A percentile compares a stretch with the other conserved stretches of the same genome.
These are phyloP conservation scores for Drosophila ficusphila DNA, from an alignment of 1,140 invertebrate genomes.

Conservation along the genomic window DNA sequence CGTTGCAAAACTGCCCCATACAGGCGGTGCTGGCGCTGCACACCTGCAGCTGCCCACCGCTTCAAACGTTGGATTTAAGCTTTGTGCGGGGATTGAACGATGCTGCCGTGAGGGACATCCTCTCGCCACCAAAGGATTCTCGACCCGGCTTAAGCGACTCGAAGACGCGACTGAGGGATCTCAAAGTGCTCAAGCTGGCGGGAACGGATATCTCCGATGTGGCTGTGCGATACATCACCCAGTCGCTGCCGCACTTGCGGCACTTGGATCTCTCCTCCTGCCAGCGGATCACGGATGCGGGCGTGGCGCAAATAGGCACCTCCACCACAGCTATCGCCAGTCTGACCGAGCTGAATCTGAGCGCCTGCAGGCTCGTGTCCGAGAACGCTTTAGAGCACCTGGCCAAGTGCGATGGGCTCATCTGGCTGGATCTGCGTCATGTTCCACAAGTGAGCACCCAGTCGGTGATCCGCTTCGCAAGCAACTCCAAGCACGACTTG, in stretches of 20 bases:
- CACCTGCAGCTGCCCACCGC: constrained; percentile 92
- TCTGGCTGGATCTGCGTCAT: constrained; percentile 90
- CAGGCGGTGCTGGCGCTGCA: constrained; percentile 92
- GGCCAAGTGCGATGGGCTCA: constrained; percentile 86
- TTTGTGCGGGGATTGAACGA: constrained; percentile 93
- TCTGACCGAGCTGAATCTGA: constrained; percentile 89
- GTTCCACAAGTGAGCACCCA: constrained; percentile 91
- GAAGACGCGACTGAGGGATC: constrained; percentile 90
- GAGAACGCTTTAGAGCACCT: constrained; percentile 92
- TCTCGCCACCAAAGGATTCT: constrained; percentile 93
- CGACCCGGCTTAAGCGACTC: constrained; percentile 92
- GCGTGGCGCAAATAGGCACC: constrained; percentile 92
- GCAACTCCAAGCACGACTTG: constrained; percentile 89
- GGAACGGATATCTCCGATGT: constrained; percentile 96
- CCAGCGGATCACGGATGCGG: constrained; percentile 93
- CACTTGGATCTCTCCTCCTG: constrained; percentile 93
- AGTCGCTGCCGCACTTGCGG: constrained; percentile 90
- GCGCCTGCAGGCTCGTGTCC: constrained; percentile 92
- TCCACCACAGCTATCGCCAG: constrained; percentile 80
- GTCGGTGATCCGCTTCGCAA: constrained; percentile 91
- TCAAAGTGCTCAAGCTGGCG: constrained; percentile 90
- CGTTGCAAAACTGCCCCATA: constrained; percentile 92
- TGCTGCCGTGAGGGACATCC: constrained; percentile 91
- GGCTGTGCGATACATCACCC: constrained; percentile 91
- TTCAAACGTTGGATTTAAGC: constrained; percentile 91